phyloP scores from a whole-genome alignment of 2,113 vertebrate species.

The Oryctolagus cuniculus region DNA sequence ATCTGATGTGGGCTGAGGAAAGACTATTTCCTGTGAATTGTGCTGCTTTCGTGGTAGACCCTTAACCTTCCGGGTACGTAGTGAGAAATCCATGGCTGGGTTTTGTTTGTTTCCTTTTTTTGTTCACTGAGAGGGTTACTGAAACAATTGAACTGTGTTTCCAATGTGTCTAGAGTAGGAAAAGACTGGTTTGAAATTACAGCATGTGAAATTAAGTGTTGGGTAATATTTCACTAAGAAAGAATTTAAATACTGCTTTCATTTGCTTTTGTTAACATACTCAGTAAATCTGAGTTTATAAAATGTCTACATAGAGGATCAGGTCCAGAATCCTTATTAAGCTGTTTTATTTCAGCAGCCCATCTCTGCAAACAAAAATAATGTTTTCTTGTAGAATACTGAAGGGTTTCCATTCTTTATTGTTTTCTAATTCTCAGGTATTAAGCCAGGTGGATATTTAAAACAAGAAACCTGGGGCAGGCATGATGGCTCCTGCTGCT shows the following conservation, averaged over 20 bases:
- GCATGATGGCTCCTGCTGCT: too few relatives aligned
- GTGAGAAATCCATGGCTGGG: neutral
- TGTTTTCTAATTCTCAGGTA: constrained; percentile 47
- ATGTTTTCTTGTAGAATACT: constrained; percentile 43
- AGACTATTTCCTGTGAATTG: neutral
- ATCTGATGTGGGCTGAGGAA: neutral
- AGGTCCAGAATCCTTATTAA: constrained; percentile 9
- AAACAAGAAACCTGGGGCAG: neutral
- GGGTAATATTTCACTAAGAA: constrained; percentile 69
- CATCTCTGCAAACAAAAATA: neutral
- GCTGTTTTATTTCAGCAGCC: constrained; percentile 47
- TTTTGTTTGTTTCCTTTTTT: neutral
- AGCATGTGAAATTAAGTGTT: constrained; percentile 64
- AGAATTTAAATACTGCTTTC: constrained; percentile 71
- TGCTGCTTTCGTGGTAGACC: neutral
- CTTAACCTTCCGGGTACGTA: constrained; percentile 47
- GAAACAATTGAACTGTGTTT: constrained; percentile 77
- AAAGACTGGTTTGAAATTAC: constrained; percentile 75
- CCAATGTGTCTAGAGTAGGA: constrained; percentile 55
- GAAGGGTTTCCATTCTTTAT: neutral
- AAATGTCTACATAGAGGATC: constrained; percentile 65
- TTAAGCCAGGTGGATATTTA: constrained; percentile 38
- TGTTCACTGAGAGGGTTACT: constrained; percentile 45
- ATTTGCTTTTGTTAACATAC: constrained; percentile 67
- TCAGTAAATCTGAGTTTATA: constrained; percentile 62